These are phyloP conservation scores for Erpornis zantholeuca DNA, from an alignment of 2,113 vertebrate genomes.

Conservation along the genomic window DNA sequence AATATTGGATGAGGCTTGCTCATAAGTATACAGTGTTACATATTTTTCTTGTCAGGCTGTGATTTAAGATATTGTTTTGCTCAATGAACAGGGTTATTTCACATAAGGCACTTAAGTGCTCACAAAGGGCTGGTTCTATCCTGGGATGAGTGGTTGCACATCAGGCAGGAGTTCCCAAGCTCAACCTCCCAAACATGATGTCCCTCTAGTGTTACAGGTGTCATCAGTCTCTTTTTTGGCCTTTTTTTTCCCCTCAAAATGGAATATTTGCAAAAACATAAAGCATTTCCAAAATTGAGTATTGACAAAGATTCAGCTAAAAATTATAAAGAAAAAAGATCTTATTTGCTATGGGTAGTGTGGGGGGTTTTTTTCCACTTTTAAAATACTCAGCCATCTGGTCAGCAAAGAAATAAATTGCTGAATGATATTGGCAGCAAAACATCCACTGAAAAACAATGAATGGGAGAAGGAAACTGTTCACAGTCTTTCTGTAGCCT, in stretches of 20 bases:
- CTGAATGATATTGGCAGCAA: background rate
- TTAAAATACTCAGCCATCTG: slow-evolving; percentile 44
- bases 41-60: background rate
- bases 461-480: background rate
- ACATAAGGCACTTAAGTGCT: background rate
- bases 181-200: background rate
- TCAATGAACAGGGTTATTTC: background rate
- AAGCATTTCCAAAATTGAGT: background rate
- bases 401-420: slow-evolving; percentile 21
- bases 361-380: background rate
- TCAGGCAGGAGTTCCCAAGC: background rate
- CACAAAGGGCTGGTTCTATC: background rate
- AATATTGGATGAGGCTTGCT: background rate
- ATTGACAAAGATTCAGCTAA: background rate
- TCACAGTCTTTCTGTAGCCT: background rate
- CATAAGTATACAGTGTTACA: background rate
- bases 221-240: background rate
- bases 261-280: background rate
- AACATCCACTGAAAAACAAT: background rate
- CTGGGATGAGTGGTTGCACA: background rate
- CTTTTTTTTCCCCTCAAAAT: background rate
- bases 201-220: background rate
- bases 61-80: background rate
- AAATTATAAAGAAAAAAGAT: background rate
- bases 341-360: background rate